Percentiles rank a stretch among this genome's conserved stretches.
Evolutionary conservation across 2,797 vertebrate genomes (phyloP).

Genomic region (Muscicapa striata): DNA sequence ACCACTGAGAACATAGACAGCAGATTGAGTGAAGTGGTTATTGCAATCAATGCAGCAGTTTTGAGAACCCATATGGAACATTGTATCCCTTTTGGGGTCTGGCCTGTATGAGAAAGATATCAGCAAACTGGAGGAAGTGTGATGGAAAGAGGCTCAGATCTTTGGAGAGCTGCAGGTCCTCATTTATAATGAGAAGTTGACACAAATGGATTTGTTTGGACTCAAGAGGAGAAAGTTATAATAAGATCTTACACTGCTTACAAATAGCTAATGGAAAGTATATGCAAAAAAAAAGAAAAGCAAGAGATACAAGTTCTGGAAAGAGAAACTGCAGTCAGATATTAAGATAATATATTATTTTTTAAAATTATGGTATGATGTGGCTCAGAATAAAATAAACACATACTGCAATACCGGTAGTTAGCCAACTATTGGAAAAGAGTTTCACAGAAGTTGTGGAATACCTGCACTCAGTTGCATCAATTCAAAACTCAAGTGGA

Average conservation of each 20-base stretch:
- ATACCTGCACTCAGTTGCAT: background rate
- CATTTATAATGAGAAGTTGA: background rate
- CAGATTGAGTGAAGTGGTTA: background rate
- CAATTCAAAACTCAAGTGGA: background rate
- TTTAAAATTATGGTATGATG: rapidly evolving
- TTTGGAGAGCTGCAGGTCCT: background rate
- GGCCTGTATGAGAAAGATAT: background rate
- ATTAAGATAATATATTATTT: background rate
- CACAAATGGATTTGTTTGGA: background rate
- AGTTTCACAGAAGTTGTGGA: background rate
- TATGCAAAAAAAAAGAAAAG: background rate
- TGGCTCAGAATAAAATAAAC: too few species aligned
- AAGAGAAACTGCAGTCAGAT: background rate
- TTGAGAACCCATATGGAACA: background rate
- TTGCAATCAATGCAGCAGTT: background rate
- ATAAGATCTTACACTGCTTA: background rate
- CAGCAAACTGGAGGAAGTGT: background rate
- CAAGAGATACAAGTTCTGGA: background rate
- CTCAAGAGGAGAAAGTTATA: background rate
- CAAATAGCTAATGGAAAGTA: background rate
- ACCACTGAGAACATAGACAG: background rate
- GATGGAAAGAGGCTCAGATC: background rate
- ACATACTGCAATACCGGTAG: too few species aligned
- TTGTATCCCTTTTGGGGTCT: background rate
- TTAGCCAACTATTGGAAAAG: background rate